These are phyloP conservation scores for Patiria pectinifera DNA, from an alignment of 53 echinoderm and acorn worm species.

Conservation along the genomic window DNA sequence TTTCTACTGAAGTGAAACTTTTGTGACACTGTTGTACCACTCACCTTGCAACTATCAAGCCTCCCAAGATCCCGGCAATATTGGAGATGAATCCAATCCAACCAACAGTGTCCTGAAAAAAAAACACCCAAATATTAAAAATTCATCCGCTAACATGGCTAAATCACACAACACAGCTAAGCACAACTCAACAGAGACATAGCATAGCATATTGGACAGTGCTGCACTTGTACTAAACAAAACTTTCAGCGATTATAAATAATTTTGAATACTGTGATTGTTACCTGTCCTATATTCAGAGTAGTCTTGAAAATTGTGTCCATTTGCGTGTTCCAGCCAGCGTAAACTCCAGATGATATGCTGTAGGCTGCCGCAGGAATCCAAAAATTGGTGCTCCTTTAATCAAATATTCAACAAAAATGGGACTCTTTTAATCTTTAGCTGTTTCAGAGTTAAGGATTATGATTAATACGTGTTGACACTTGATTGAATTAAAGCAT, in stretches of 20 bases:
- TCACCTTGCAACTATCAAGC: slow-evolving; percentile 75
- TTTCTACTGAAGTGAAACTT: no score
- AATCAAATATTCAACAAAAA: background rate
- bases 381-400: slow-evolving; percentile 71
- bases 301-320: slow-evolving; percentile 65
- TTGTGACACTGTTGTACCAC: no score
- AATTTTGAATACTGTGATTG: background rate
- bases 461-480: background rate
- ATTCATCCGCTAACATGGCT: no score
- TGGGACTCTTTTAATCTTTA: background rate
- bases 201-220: no score
- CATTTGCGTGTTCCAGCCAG: slow-evolving; percentile 78
- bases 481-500: no score
- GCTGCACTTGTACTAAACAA: no score
- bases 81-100: slow-evolving; percentile 73
- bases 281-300: slow-evolving; percentile 62
- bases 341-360: slow-evolving; percentile 70
- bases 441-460: background rate
- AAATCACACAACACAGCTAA: no score
- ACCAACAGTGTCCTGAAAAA: slow-evolving; percentile 44
- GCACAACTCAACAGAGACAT: no score
- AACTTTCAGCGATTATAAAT: no score
- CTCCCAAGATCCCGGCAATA: slow-evolving; percentile 75
- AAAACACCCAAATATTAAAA: background rate
- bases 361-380: slow-evolving; percentile 78